Evolutionary conservation across 2,113 vertebrate species (phyloP), one percentile per base, ranked within the genome.

Genomic region (Alligator sinensis): DNA sequence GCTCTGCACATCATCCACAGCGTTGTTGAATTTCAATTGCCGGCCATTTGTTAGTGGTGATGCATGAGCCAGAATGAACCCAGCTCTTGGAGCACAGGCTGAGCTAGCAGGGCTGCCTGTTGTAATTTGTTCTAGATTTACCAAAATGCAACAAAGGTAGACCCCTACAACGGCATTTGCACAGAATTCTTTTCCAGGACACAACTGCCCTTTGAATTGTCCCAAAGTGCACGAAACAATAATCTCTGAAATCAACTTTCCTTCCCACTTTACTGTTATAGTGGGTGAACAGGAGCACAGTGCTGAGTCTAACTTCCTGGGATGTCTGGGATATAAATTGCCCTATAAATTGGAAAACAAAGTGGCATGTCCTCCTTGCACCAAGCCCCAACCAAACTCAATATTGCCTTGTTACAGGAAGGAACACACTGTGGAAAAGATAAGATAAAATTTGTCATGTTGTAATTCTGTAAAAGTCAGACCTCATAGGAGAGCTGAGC

Each of bases 211-310:
- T 91, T 84, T 83, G 4, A 70, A 86, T 22, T 84, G 19, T 60
- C 88, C 72, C 76, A 91, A 86, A 76, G 92, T 75, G 83, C 88
- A 77, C 92, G 87, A 66, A 82, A 82, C 61, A 61, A 21, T 84
- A 92, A 55, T 60, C 85, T 79, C 76, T 66, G 89, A 25, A 28
- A 88, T 60, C 22, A 55, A 24, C 82, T 81, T 92, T 77, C 63
- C 12, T 47, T 55, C 74, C 55, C 59, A 0, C 62, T 89, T 47
- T 80, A 9, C 47, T 38, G 4, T 77, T 62, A 3, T 28, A 61
- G 77, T 60, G 78, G 86, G 79, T 86, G 89, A 96, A 91, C 88
- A 77, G 70, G 90, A 84, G 90, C 91, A 62, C 78, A 5, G 88
- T 62, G 30, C 78, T 92, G 77, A 55, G 12, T 72, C 85, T 4